These are phyloP conservation scores for rat (Rattus norvegicus) DNA, from an alignment of 2,113 vertebrate species.

Conservation along the genomic window GRCr8 NC_086037.1:46236001-46236500, in stretches of 20 bases:
- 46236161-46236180: not conserved
- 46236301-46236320: not conserved
- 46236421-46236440: conserved; percentile 30
- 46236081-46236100: not conserved
- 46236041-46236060: not conserved
- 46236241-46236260: not conserved
- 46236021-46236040: not conserved
- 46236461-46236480: conserved; percentile 59
- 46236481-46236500: conserved; percentile 65
- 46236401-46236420: not conserved
- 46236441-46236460: conserved; percentile 72
- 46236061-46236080: too few relatives aligned
- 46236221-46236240: conserved; percentile 10
- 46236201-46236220: not conserved
- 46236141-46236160: not conserved
- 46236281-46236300: not conserved
- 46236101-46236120: not conserved
- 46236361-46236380: not conserved
- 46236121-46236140: not conserved
- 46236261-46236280: not conserved
- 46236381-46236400: not conserved
- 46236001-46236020: not conserved
- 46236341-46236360: not conserved
- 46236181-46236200: not conserved
- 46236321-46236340: not conserved